A percentile compares a stretch with the other conserved stretches of the same genome.
These are phyloP conservation scores for Phocides pigmalion DNA, from an alignment of 1,140 invertebrate species.

Conservation along the genomic window DNA sequence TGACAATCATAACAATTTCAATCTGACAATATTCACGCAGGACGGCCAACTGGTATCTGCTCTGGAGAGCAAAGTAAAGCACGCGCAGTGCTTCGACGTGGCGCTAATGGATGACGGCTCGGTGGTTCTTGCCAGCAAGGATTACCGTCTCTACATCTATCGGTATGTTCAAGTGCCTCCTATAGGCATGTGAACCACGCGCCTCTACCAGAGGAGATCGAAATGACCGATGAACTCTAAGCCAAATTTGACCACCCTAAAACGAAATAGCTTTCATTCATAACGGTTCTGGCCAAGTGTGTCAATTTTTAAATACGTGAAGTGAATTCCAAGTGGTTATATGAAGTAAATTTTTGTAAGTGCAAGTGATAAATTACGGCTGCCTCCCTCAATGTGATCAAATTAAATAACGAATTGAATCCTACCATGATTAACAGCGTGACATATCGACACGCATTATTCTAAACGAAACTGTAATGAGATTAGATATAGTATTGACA, in stretches of 20 bases:
- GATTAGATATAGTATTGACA: slow-evolving; percentile 83
- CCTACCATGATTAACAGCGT: slow-evolving; percentile 57
- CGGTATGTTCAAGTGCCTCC: slow-evolving; percentile 96
- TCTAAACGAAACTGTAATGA: slow-evolving; percentile 79
- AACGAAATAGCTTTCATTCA: slow-evolving; percentile 52
- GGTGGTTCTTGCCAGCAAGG: slow-evolving; percentile 99
- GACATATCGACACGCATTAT: slow-evolving; percentile 72
- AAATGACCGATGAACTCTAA: slow-evolving; percentile 68
- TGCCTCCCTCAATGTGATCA: slow-evolving; percentile 77
- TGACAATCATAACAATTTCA: slow-evolving; percentile 99
- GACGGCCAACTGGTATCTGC: slow-evolving; percentile 98
- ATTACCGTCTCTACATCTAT: slow-evolving; percentile 99
- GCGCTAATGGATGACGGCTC: slow-evolving; percentile 99
- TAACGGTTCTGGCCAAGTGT: slow-evolving; percentile 60
- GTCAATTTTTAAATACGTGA: slow-evolving; percentile 74
- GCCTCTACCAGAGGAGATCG: slow-evolving; percentile 67
- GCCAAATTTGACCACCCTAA: slow-evolving; percentile 63
- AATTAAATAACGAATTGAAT: slow-evolving; percentile 59
- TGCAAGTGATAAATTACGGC: slow-evolving; percentile 69
- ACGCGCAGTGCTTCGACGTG: slow-evolving; percentile 99
- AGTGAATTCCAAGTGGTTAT: slow-evolving; percentile 60
- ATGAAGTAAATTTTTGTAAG: slow-evolving; percentile 66
- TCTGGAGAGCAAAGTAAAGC: slow-evolving; percentile 99
- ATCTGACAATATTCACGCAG: slow-evolving; percentile 98
- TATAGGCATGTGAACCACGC: slow-evolving; percentile 89